phyloP scores from a whole-genome alignment of 2,888 invertebrate species.

The Hypsopygia costalis region DNA sequence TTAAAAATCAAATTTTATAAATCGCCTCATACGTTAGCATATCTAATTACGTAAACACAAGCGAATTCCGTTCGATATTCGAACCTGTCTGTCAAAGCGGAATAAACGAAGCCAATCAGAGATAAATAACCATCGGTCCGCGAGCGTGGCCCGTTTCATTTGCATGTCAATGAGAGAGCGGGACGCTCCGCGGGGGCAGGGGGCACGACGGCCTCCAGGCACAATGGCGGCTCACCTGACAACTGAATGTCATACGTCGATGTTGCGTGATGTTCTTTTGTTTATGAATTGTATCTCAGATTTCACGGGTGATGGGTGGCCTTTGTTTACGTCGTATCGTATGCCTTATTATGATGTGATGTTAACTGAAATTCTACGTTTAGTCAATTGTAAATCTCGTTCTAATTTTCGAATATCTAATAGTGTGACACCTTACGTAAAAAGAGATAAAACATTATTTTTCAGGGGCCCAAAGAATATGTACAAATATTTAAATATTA shows the following conservation, averaged over 20 bases:
- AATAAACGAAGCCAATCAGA: slow-evolving; percentile 76
- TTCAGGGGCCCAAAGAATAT: no score
- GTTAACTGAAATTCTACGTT: no score
- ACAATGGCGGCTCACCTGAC: slow-evolving; percentile 60
- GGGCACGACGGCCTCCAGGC: slow-evolving; percentile 21
- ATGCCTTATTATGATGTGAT: no score
- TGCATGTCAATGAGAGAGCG: slow-evolving; percentile 67
- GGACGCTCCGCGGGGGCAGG: slow-evolving; percentile 23
- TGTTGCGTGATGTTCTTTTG: slow-evolving; percentile 15
- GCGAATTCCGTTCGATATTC: slow-evolving; percentile 57
- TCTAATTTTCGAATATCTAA: no score
- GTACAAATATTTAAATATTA: no score
- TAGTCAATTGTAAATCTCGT: no score
- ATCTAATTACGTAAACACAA: slow-evolving; percentile 56
- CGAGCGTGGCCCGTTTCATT: slow-evolving; percentile 66
- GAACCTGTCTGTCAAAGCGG: slow-evolving; percentile 71
- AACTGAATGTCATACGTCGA: slow-evolving; percentile 28
- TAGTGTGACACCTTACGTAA: no score
- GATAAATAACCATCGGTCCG: slow-evolving; percentile 74
- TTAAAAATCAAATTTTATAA: slow-evolving; percentile 18
- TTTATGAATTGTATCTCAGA: slow-evolving; percentile 11
- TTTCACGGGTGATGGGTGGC: slow-evolving; percentile 1
- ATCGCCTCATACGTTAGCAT: slow-evolving; percentile 35
- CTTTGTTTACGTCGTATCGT: no score
- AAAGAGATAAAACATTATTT: no score